Evolutionary conservation across 2,797 vertebrate genomes (phyloP).

Genomic region (Coregonus suidteri): DNA sequence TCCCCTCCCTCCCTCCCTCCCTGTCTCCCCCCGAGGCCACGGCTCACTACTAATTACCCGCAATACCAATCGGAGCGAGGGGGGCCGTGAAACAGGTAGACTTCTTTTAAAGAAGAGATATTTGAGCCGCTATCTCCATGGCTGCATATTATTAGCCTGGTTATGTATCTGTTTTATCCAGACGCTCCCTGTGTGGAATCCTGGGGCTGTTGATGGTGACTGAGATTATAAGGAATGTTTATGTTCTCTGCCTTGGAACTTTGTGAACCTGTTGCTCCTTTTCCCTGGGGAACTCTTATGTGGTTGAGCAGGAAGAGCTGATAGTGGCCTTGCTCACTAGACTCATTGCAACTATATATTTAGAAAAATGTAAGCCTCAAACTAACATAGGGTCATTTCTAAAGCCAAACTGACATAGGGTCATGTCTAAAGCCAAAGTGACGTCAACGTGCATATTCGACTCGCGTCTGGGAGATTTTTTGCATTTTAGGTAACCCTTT

Average conservation of each 20-base stretch:
- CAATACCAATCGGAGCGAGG: slow-evolving; percentile 86
- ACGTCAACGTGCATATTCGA: no score
- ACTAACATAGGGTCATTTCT: background rate
- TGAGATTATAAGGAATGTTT: background rate
- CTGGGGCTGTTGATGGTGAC: background rate
- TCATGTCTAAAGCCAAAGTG: no score
- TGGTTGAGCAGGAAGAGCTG: slow-evolving; percentile 14
- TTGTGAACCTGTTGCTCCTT: slow-evolving; percentile 34
- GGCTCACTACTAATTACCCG: slow-evolving; percentile 93
- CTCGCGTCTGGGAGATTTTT: no score
- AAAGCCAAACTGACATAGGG: no score
- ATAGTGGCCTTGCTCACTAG: slow-evolving; percentile 7
- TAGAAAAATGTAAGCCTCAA: background rate
- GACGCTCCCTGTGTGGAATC: background rate
- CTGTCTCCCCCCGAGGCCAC: slow-evolving; percentile 78
- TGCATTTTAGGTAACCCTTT: no score
- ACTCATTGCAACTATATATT: background rate
- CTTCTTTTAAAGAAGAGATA: slow-evolving; percentile 80
- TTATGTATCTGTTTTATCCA: slow-evolving; percentile 46
- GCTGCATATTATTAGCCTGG: slow-evolving; percentile 58
- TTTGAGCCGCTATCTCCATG: slow-evolving; percentile 53
- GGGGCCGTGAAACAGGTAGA: slow-evolving; percentile 82
- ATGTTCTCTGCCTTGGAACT: slow-evolving; percentile 19
- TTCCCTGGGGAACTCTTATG: slow-evolving; percentile 37
- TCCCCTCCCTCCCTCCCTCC: slow-evolving; percentile 30